phyloP scores from a whole-genome alignment of 1,140 invertebrate genomes.

The Hesperophylax magnus region DNA sequence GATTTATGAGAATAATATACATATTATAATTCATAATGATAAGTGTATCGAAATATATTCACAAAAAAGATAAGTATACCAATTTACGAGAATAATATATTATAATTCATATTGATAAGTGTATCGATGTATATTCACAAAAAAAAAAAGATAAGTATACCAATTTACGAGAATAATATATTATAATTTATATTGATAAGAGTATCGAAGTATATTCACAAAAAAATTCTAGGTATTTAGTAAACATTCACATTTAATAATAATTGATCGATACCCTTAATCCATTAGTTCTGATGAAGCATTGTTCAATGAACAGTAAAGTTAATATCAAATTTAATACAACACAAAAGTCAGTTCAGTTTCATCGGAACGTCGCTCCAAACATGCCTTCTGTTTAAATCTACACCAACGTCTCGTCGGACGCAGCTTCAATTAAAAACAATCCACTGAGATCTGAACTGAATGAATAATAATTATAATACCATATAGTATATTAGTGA shows the following conservation, averaged over 20 bases:
- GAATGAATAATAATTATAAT: not conserved
- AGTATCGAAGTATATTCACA: not conserved
- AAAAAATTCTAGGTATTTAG: not conserved
- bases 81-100: too few species aligned
- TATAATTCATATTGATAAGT: too few species aligned
- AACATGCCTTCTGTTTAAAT: not conserved
- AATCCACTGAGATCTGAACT: not conserved
- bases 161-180: too few species aligned
- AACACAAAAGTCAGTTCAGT: not conserved
- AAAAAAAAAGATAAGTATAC: not conserved
- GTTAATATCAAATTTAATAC: not conserved
- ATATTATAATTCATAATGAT: too few species aligned
- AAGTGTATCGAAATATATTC: not conserved
- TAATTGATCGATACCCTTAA: slow-evolving; percentile 30
- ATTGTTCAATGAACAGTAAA: not conserved
- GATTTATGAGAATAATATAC: too few species aligned
- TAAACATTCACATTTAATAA: not conserved
- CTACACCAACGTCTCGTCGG: too few species aligned
- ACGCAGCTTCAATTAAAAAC: too few species aligned
- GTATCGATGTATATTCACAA: not conserved
- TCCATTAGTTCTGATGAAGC: slow-evolving; percentile 5
- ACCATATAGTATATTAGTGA: not conserved
- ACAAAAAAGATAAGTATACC: not conserved
- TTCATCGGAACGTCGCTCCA: not conserved
- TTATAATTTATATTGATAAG: too few species aligned